Evolutionary conservation across 2,888 invertebrate genomes (phyloP).

Genomic region (Thyatira batis): DNA sequence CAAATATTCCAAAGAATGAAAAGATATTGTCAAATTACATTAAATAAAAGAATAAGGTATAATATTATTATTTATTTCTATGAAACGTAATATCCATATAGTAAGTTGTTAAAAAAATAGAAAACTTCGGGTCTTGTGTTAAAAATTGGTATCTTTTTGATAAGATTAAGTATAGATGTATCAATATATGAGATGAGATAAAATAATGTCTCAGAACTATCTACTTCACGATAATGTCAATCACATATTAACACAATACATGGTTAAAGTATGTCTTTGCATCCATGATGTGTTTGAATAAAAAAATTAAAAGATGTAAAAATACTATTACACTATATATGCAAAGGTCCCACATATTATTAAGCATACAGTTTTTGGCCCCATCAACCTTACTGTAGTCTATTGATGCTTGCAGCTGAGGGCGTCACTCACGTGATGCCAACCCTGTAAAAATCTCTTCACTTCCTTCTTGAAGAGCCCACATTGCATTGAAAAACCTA

Average conservation of each 20-base stretch:
- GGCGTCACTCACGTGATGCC: too few relatives aligned
- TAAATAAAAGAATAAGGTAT: too few relatives aligned
- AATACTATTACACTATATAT: not conserved
- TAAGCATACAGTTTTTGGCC: too few relatives aligned
- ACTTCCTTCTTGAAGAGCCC: too few relatives aligned
- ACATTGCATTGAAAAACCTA: too few relatives aligned
- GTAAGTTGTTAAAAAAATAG: not conserved
- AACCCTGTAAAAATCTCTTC: too few relatives aligned
- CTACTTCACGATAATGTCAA: conserved; percentile 28
- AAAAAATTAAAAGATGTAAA: conserved; percentile 1
- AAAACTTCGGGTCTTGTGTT: not conserved
- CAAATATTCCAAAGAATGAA: too few relatives aligned
- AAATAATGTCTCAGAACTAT: conserved; percentile 7
- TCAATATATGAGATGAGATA: not conserved
- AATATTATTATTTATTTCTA: too few relatives aligned
- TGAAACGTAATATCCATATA: not conserved
- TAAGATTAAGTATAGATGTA: not conserved
- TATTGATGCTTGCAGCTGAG: too few relatives aligned
- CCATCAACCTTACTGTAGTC: too few relatives aligned
- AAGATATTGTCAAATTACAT: too few relatives aligned
- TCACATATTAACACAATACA: conserved; percentile 8
- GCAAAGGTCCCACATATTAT: too few relatives aligned
- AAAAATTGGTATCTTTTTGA: not conserved
- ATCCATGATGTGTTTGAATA: not conserved
- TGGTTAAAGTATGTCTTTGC: not conserved